Conservation (phyloP, 2,888 invertebrate species). For the Pristionchus exspectatus region DNA sequence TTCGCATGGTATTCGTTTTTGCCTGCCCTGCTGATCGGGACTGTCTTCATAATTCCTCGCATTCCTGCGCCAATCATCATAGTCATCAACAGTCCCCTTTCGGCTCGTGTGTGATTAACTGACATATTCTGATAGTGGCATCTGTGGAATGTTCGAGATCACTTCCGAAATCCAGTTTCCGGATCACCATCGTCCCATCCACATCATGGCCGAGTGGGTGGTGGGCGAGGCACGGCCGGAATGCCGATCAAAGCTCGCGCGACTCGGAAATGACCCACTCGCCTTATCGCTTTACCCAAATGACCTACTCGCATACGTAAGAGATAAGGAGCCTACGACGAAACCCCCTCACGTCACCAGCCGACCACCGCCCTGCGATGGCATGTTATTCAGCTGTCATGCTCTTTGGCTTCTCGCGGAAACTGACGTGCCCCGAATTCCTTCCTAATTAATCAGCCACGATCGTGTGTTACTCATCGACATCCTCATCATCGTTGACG, state of each 20-base stretch:
- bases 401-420: not conserved
- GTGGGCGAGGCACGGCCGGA: not conserved
- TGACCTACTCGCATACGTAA: conserved; percentile 25
- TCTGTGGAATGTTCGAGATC: not conserved
- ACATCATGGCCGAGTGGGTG: not conserved
- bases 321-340: not conserved
- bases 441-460: not conserved
- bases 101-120: not conserved
- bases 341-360: not conserved
- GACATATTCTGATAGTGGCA: not conserved
- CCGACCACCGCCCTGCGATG: not conserved
- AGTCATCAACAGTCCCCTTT: conserved; percentile 19
- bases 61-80: not conserved
- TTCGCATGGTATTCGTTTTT: not conserved
- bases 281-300: not conserved
- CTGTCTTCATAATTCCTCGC: conserved; percentile 15
- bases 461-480: not conserved
- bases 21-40: not conserved
- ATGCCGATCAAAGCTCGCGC: not conserved
- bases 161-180: not conserved
- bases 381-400: not conserved
- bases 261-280: conserved; percentile 9
- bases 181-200: not conserved
- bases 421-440: conserved; percentile 6
- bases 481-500: not conserved